Base-by-base conservation (phyloP, 1,140 invertebrate species). In the Drosophila auraria region DNA sequence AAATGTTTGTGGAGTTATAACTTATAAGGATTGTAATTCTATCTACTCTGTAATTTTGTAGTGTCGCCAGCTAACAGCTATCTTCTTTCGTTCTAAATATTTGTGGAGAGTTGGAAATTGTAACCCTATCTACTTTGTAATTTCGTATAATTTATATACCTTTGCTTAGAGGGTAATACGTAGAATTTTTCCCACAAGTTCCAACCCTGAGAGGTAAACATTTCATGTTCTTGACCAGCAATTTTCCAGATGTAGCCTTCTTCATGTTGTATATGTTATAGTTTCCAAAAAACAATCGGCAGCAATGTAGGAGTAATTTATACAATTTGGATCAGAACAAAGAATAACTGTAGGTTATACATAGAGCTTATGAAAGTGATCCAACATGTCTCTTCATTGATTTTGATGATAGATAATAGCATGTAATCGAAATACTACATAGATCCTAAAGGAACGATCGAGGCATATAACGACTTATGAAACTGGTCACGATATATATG, bases 241-340 rank as follows among this genome's bases (percentile, higher is more conserved):
- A 4, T 56, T 38, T 3, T 40, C 54, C 54, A 54, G 30, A 9
- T 23, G 30, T 2, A 15, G 30, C 12, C 17, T 36, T 36, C 6
- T 33, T 33, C 11, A 2, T 11, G 9, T 33, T 9, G 30, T 33
- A 33, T 33, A 11, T 11, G 33, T 11, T 9, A 33, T 9, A 33
- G 33, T 36, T 36, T 9, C 33, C 33, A 53, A 11, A 17, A n/a
- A n/a, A n/a, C 8, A 2, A 11, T 53, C 11, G 33, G 53, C 53
- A 56, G 53, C 53, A 38, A 15, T 56, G 23, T 14, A 20, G 17
- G 14, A 38, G 33, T 56, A 56, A 56, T 56, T 23, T 54, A 12
- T 54, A 36, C n/a, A 53, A 33, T 5, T 30, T 38, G 14, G 12
- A 54, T 54, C 53, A 54, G 14, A 23, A 15, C 7, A 56, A 12